These are phyloP conservation scores for Cheiracanthium punctorium DNA, from an alignment of 2,888 invertebrate species.

Conservation along the genomic window DNA sequence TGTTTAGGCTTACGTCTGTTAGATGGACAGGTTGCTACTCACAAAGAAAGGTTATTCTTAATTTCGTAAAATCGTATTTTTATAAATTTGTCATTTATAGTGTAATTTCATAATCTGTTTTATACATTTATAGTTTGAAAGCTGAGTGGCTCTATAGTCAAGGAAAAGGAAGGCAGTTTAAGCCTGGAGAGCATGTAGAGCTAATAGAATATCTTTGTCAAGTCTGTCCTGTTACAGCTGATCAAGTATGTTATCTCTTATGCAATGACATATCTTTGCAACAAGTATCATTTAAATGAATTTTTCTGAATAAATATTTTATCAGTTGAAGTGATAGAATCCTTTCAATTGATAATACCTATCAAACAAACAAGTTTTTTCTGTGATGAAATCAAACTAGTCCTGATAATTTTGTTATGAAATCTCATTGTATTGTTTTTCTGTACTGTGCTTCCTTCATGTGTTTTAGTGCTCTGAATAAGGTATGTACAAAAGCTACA, in stretches of 20 bases:
- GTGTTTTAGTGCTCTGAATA: no score
- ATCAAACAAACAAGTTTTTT: no score
- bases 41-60: conserved; percentile 87
- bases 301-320: no score
- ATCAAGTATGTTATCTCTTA: conserved; percentile 39
- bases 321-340: no score
- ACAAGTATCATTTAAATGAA: no score
- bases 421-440: no score
- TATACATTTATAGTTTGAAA: conserved; percentile 80
- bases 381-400: no score
- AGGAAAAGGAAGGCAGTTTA: conserved; percentile 91
- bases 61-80: neutral
- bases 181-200: conserved; percentile 86
- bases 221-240: conserved; percentile 82
- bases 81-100: neutral
- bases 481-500: no score
- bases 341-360: no score
- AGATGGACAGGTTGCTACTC: conserved; percentile 91
- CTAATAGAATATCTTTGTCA: conserved; percentile 88
- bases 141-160: conserved; percentile 97
- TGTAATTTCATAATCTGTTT: neutral
- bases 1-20: conserved; percentile 90
- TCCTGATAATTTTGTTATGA: no score
- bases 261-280: no score
- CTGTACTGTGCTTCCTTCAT: no score